Percentiles rank a stretch among this genome's conserved stretches.
These are phyloP conservation scores for Alentia gelatinosa DNA, from an alignment of 2,888 invertebrate genomes.

Conservation along the genomic window DNA sequence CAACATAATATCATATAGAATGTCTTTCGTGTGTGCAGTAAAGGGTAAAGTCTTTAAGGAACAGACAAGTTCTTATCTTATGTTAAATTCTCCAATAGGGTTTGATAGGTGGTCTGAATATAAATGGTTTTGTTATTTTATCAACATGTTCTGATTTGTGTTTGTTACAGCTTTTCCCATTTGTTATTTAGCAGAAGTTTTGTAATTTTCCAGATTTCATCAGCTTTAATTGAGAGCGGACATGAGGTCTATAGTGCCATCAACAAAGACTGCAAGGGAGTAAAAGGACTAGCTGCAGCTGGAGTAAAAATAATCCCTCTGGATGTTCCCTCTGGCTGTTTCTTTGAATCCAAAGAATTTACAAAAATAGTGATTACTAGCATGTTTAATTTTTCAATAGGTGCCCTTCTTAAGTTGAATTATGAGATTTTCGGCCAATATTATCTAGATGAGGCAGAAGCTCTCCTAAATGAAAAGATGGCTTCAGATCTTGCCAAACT, in stretches of 20 bases:
- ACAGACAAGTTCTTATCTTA: too few species aligned
- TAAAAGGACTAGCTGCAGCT: not conserved
- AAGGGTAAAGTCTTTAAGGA: too few species aligned
- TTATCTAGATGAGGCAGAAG: not conserved
- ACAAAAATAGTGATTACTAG: not conserved
- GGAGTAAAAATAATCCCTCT: not conserved
- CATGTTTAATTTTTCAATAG: too few species aligned
- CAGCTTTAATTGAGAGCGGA: not conserved
- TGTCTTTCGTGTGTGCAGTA: too few species aligned
- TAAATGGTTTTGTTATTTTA: too few species aligned
- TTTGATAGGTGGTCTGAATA: too few species aligned
- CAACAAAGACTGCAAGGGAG: not conserved
- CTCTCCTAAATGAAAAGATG: not conserved
- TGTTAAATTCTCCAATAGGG: too few species aligned
- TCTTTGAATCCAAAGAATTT: not conserved
- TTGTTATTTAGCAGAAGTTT: too few species aligned
- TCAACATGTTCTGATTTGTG: too few species aligned
- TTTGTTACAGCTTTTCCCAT: too few species aligned
- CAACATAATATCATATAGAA: too few species aligned
- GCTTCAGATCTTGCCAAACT: not conserved
- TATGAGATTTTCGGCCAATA: not conserved
- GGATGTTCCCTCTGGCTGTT: not conserved
- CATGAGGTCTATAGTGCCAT: not conserved
- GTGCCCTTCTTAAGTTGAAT: not conserved
- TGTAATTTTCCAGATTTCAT: not conserved